Conservation (phyloP, 1,140 invertebrate species). For the Drusus annulatus region DNA sequence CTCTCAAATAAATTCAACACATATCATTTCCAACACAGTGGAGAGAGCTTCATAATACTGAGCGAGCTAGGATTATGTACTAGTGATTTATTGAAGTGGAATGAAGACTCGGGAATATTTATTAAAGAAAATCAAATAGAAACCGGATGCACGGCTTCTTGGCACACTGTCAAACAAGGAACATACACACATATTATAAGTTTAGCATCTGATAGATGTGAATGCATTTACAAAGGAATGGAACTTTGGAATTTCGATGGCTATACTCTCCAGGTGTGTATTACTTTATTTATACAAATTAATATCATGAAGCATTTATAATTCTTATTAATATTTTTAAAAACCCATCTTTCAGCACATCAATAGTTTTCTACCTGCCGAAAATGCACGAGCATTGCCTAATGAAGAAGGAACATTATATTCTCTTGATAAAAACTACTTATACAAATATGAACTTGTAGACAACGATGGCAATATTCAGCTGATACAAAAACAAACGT, state of each 20-base stretch:
- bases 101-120: slow-evolving; percentile 4
- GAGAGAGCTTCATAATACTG: slow-evolving; percentile 41
- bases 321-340: no score
- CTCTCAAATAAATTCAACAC: neutral
- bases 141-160: slow-evolving; percentile 43
- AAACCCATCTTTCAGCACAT: slow-evolving; percentile 44
- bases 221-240: slow-evolving; percentile 43
- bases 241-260: slow-evolving; percentile 50
- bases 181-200: slow-evolving; percentile 37
- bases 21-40: slow-evolving; percentile 31
- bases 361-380: slow-evolving; percentile 42
- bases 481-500: neutral
- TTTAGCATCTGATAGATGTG: slow-evolving; percentile 26
- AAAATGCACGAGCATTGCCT: slow-evolving; percentile 37
- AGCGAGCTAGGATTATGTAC: slow-evolving; percentile 41
- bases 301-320: no score
- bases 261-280: slow-evolving; percentile 31
- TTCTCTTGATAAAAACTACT: slow-evolving; percentile 13
- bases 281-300: no score
- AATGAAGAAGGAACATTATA: slow-evolving; percentile 41
- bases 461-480: neutral
- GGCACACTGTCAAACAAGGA: slow-evolving; percentile 35
- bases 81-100: slow-evolving; percentile 51
- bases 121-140: slow-evolving; percentile 35
- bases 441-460: slow-evolving; percentile 29